Conservation (phyloP, 2,113 vertebrate species). For the Vulpes lagopus region DNA sequence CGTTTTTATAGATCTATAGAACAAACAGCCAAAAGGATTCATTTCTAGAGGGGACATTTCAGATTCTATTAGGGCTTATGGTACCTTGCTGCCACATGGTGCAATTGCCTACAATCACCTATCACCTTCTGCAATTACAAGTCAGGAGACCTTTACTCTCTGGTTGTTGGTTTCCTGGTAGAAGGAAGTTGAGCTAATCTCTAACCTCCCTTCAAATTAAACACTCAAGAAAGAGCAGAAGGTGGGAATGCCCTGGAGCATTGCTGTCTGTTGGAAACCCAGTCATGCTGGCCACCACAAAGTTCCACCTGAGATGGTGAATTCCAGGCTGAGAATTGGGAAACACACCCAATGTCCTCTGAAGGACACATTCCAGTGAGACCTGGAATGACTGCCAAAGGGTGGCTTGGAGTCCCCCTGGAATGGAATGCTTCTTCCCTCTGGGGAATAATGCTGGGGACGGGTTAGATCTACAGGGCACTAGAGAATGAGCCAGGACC, state of each 20-base stretch:
- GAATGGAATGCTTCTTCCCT: neutral
- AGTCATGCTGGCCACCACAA: neutral
- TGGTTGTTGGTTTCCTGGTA: neutral
- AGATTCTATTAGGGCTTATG: neutral
- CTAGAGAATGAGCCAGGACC: rapidly evolving
- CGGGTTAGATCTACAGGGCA: neutral
- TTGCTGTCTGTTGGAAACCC: neutral
- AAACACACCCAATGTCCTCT: neutral
- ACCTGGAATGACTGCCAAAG: neutral
- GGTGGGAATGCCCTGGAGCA: neutral
- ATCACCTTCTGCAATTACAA: neutral
- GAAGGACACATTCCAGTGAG: neutral
- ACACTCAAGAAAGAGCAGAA: neutral
- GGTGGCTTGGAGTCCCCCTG: neutral
- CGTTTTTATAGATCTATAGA: neutral
- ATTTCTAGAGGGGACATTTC: neutral
- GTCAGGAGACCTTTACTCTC: neutral
- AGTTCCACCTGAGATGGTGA: neutral
- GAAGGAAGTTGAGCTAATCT: neutral
- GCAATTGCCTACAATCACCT: neutral
- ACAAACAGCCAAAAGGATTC: neutral
- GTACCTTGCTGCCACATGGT: neutral
- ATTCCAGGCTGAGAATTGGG: neutral
- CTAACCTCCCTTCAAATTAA: neutral
- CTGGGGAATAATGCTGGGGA: neutral